Evolutionary conservation across 2,888 invertebrate genomes (phyloP).

Genomic region (Hesperia comma): DNA sequence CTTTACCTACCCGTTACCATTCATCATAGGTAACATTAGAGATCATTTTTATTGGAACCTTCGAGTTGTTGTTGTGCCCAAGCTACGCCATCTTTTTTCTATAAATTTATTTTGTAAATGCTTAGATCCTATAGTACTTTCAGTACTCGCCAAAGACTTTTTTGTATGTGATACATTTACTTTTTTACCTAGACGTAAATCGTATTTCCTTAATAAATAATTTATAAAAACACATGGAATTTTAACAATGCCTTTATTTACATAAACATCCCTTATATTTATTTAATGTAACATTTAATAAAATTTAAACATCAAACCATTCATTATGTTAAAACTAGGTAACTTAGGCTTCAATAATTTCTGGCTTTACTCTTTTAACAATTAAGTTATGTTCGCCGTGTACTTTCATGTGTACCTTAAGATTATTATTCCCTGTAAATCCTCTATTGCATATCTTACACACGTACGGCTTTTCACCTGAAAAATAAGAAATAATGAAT

Average conservation of each 20-base stretch:
- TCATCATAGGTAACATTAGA: too few relatives aligned
- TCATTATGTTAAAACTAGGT: neutral
- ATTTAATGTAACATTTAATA: neutral
- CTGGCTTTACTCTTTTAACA: conserved; percentile 47
- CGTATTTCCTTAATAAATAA: conserved; percentile 61
- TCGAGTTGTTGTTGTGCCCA: conserved; percentile 3
- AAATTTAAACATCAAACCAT: neutral
- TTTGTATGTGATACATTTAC: conserved; percentile 80
- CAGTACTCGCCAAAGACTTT: conserved; percentile 81
- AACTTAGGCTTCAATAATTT: neutral
- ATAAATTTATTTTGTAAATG: conserved; percentile 32
- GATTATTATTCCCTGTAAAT: conserved; percentile 56
- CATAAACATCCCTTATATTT: neutral
- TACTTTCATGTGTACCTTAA: conserved; percentile 67
- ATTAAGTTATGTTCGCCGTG: conserved; percentile 67
- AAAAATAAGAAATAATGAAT: conserved; percentile 27
- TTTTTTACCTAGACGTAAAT: conserved; percentile 72
- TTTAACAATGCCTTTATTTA: neutral
- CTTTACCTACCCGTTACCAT: too few relatives aligned
- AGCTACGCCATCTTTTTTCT: conserved; percentile 23
- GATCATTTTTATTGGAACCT: neutral
- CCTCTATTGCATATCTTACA: conserved; percentile 59
- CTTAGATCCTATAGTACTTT: conserved; percentile 53
- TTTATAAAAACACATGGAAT: conserved; percentile 45
- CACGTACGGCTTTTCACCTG: conserved; percentile 57